Base-by-base conservation (phyloP, 2,797 vertebrate species). In the Cossypha caffra region DNA sequence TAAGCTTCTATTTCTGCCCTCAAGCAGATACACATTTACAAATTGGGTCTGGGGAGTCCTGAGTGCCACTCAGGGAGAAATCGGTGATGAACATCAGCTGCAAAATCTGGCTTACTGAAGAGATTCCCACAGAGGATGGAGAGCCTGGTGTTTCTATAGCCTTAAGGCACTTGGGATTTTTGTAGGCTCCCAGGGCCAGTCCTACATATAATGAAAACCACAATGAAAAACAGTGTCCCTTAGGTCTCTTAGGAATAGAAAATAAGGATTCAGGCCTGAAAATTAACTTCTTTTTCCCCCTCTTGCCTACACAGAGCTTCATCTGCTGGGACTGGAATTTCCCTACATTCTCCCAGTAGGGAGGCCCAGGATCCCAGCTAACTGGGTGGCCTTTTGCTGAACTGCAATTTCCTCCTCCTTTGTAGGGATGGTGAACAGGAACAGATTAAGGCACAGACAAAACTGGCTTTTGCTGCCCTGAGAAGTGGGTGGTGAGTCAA, bases 321-420 rank as follows among this genome's bases (percentile, higher is more conserved):
- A 50, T 92, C 35, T 8, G 16, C n/a, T 52, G 81, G 37, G 58
- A 48, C 57, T 83, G 92, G 86, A 95, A 93, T 91, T 95, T 84
- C 61, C 64, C 81, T 54, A 8, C 7, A 16, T 3, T 29, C 13
- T 75, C 62, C 31, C 78, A 48, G 62, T 16, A 42, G 35, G 45
- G 54, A 73, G 55, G 57, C 25, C 48, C 64, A 19, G 43, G 54
- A 78, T 90, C 58, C 25, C 61, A 72, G 74, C 68, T 68, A 25
- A 29, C 75, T 42, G 81, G 51, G 82, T 88, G 85, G 85, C 81
- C 86, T 66, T 91, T 58, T 55, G 40, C 73, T 81, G 51, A 83
- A 58, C 33, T 21, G 14, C 45, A 33, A 10, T 47, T 95, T 80
- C 68, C 47, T 91, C 31, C 23, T 67, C 20, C 62, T 76, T 58